Evolutionary conservation across 2,797 vertebrate species (phyloP), one percentile per base, ranked within the genome.

Genomic region (Vultur gryphus): DNA sequence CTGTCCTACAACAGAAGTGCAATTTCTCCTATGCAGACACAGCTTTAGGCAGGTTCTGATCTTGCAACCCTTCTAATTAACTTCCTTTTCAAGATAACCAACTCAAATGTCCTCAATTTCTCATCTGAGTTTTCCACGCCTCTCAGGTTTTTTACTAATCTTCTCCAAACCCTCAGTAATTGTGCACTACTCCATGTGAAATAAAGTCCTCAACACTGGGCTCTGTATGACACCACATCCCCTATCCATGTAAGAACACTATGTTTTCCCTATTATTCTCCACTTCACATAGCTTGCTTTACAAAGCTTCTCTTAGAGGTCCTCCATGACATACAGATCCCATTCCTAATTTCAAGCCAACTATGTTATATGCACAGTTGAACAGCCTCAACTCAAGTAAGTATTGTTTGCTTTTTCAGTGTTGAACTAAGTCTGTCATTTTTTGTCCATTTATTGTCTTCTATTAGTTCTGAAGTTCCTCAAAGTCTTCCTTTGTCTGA

Each of bases 291-390:
- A n/a, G 20, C 41, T 51, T 67, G 23, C 4, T 71, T 89, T 19
- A 51, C 6, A 25, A 71, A 70, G 16, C 16, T 78, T 78, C 52
- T 44, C 33, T 48, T 66, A 26, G 37, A 80, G 26, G 17, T 48
- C 11, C 3, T 24, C 52, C 15, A 39, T 44, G 37, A 70, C 12
- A 62, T 4, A 35, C 12, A 39, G 17, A 57, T 16, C 24, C 28
- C 57, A 64, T 6, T 77, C 35, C 48, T 55, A 39, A 84, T 44
- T 87, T 75, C 61, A 89, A 89, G 25, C 11, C 28, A 76, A 16
- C 15, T n/a, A 20, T 5, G 4, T 6, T 77, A 13, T 23, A 66
- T 0, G 0, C 49, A 46, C 35, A 81, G 21, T 25, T 46, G 10
- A 84, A 66, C 11, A 54, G 19, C 51, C 11, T 76, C n/a, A 41